phyloP scores from a whole-genome alignment of 2,888 invertebrate genomes.

The Lucinisca nassula region DNA sequence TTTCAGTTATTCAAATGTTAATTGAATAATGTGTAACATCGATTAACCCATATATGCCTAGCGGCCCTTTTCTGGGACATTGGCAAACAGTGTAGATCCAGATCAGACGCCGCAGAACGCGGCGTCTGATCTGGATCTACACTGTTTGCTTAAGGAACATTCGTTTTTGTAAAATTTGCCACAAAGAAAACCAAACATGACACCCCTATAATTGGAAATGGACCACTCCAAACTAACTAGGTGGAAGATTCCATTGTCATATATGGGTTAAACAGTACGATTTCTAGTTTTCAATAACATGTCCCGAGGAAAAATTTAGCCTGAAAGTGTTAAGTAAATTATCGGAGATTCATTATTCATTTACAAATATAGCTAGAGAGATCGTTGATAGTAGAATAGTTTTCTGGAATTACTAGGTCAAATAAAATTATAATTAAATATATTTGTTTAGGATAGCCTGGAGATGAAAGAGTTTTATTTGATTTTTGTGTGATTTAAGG shows the following conservation, averaged over 20 bases:
- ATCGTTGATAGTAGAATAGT: not conserved
- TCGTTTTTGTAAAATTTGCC: too few relatives aligned
- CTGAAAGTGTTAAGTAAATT: not conserved
- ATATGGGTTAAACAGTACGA: not conserved
- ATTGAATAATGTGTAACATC: not conserved
- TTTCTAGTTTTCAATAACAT: not conserved
- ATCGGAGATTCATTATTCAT: not conserved
- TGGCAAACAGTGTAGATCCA: too few relatives aligned
- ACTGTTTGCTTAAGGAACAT: too few relatives aligned
- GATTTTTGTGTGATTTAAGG: too few relatives aligned
- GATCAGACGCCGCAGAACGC: too few relatives aligned
- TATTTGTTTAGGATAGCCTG: not conserved
- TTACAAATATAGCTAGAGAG: not conserved
- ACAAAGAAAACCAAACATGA: too few relatives aligned
- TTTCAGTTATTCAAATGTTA: not conserved
- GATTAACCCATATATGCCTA: too few relatives aligned
- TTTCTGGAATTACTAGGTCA: not conserved
- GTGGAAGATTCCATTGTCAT: too few relatives aligned
- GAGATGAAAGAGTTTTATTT: not conserved
- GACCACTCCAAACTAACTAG: too few relatives aligned
- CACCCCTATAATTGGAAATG: too few relatives aligned
- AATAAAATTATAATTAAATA: not conserved
- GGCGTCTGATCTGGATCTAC: too few relatives aligned
- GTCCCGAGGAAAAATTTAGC: not conserved
- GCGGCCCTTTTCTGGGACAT: too few relatives aligned